phyloP scores from a whole-genome alignment of 2,888 invertebrate species.

The Oscheius sp. region DNA sequence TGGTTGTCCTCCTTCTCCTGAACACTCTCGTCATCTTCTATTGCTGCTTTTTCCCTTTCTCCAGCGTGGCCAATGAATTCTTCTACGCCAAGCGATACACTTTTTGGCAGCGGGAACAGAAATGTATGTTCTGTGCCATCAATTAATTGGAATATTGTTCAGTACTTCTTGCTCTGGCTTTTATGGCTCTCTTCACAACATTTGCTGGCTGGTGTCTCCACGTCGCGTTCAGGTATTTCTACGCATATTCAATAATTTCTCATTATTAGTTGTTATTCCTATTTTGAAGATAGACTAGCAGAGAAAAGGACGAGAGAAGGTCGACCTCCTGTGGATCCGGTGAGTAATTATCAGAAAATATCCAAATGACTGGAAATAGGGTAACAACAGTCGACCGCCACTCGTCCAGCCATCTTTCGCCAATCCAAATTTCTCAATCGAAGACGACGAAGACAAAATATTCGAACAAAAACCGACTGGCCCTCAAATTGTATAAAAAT shows the following conservation, averaged over 20 bases:
- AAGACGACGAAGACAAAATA: slow-evolving; percentile 43
- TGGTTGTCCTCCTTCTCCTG: slow-evolving; percentile 41
- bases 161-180: slow-evolving; percentile 43
- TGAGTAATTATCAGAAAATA: neutral
- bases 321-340: slow-evolving; percentile 27
- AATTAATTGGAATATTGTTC: neutral
- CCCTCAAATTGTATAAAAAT: slow-evolving; percentile 11
- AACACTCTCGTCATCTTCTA: slow-evolving; percentile 42
- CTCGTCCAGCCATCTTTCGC: slow-evolving; percentile 38
- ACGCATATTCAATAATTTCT: too few relatives aligned
- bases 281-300: slow-evolving; percentile 46
- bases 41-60: slow-evolving; percentile 41
- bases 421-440: slow-evolving; percentile 51
- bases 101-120: slow-evolving; percentile 39
- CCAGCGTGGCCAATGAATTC: slow-evolving; percentile 35
- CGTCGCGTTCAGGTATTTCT: slow-evolving; percentile 42
- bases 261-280: slow-evolving; percentile 44
- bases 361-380: neutral
- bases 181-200: slow-evolving; percentile 43
- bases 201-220: slow-evolving; percentile 46
- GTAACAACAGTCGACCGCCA: slow-evolving; percentile 21
- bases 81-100: slow-evolving; percentile 24
- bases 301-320: slow-evolving; percentile 37
- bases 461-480: slow-evolving; percentile 13
- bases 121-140: slow-evolving; percentile 32